Percentiles rank a stretch among this genome's conserved stretches.
These are phyloP conservation scores for Lasioglossum marginatum DNA, from an alignment of 2,888 invertebrate genomes.

Conservation along the genomic window DNA sequence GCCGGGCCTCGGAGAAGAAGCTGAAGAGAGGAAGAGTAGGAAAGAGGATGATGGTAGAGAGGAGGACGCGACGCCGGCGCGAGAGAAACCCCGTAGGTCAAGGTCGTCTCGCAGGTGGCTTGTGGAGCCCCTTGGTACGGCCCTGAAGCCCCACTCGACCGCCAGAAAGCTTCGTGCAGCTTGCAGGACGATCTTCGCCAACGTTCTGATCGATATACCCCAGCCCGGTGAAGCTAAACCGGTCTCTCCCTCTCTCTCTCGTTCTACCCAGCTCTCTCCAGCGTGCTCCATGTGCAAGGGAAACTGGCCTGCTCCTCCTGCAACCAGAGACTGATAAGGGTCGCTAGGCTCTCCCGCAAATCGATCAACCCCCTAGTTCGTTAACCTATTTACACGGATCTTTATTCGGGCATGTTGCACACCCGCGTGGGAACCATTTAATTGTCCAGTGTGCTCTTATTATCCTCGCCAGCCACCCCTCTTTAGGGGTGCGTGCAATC, in stretches of 20 bases:
- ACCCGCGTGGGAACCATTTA: background rate
- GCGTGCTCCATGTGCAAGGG: slow-evolving; percentile 42
- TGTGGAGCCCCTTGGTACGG: slow-evolving; percentile 46
- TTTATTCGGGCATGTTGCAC: background rate
- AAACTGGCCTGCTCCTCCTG: slow-evolving; percentile 38
- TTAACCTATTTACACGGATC: slow-evolving; percentile 20
- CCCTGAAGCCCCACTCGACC: slow-evolving; percentile 61
- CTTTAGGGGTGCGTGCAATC: background rate
- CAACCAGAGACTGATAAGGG: slow-evolving; percentile 24
- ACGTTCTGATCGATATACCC: slow-evolving; percentile 65
- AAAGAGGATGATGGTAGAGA: slow-evolving; percentile 23
- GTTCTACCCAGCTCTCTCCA: background rate
- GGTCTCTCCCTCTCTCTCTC: slow-evolving; percentile 4
- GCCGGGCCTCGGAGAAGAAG: slow-evolving; percentile 62
- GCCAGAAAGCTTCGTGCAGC: slow-evolving; percentile 56
- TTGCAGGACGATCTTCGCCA: slow-evolving; percentile 50
- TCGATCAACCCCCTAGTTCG: slow-evolving; percentile 24
- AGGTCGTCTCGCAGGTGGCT: slow-evolving; percentile 73
- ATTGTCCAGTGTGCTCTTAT: background rate
- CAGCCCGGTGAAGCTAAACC: slow-evolving; percentile 36
- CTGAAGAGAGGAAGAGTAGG: slow-evolving; percentile 15
- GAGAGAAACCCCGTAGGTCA: slow-evolving; percentile 82
- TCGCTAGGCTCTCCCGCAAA: slow-evolving; percentile 20
- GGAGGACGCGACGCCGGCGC: slow-evolving; percentile 81
- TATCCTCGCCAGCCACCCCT: background rate